Conservation (phyloP, 1,140 invertebrate genomes). For the Brachionus rotundiformis region DNA sequence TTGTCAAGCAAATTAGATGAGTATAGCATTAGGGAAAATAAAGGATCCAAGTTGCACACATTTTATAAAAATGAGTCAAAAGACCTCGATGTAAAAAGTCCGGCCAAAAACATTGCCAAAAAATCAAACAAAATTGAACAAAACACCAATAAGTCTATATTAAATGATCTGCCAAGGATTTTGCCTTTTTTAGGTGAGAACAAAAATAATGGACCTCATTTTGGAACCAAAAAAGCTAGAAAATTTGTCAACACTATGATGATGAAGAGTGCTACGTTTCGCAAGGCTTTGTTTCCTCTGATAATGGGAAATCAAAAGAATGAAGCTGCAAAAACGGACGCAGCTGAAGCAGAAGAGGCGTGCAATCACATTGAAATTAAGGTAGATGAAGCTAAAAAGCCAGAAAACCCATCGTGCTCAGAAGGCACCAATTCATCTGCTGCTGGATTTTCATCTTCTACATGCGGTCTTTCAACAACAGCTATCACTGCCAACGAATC, state of each 20-base stretch:
- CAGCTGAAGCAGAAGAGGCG: neutral
- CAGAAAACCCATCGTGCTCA: neutral
- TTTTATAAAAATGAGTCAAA: neutral
- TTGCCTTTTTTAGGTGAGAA: slow-evolving; percentile 23
- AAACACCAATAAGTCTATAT: neutral
- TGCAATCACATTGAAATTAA: neutral
- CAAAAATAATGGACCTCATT: neutral
- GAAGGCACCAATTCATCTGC: neutral
- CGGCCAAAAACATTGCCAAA: neutral
- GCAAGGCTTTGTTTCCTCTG: slow-evolving; percentile 12
- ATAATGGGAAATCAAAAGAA: neutral
- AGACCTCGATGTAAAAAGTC: neutral
- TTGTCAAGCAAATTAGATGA: neutral
- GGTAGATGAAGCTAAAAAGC: neutral
- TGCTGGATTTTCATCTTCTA: slow-evolving; percentile 6
- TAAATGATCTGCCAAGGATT: neutral
- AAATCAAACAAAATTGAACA: neutral
- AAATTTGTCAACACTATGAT: slow-evolving; percentile 48
- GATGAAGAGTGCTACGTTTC: slow-evolving; percentile 36
- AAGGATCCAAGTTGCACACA: neutral
- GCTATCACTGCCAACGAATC: slow-evolving; percentile 5
- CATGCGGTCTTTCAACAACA: neutral
- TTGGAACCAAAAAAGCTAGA: neutral
- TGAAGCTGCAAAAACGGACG: neutral
- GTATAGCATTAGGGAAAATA: neutral